These are phyloP conservation scores for Cryptocephalus primarius DNA, from an alignment of 2,888 invertebrate species.

Conservation along the genomic window DNA sequence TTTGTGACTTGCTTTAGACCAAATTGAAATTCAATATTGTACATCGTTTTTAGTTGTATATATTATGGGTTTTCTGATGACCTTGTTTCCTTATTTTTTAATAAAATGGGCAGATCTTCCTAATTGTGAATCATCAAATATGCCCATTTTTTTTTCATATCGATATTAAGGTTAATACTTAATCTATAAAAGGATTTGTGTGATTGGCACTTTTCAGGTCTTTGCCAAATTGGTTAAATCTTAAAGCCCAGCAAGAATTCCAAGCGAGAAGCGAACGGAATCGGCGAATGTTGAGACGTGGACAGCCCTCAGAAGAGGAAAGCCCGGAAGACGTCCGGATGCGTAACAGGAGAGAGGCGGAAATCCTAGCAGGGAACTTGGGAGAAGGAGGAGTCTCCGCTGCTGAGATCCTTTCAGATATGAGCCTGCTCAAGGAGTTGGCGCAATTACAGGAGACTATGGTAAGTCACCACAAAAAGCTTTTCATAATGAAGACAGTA, in stretches of 20 bases:
- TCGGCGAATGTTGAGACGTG: slow-evolving; percentile 30
- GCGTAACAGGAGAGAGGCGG: slow-evolving; percentile 78
- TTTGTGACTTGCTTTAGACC: too few species aligned
- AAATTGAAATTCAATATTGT: too few species aligned
- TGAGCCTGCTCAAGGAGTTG: slow-evolving; percentile 68
- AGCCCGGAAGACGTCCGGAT: slow-evolving; percentile 69
- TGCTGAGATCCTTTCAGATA: slow-evolving; percentile 79
- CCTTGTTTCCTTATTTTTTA: too few species aligned
- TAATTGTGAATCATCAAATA: too few species aligned
- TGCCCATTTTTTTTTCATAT: too few species aligned
- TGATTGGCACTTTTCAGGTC: slow-evolving; percentile 39
- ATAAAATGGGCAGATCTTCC: too few species aligned
- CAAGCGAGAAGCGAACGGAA: slow-evolving; percentile 33
- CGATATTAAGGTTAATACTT: too few species aligned
- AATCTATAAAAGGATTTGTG: too few species aligned
- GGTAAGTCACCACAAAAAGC: slow-evolving; percentile 38
- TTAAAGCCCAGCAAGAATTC: slow-evolving; percentile 43
- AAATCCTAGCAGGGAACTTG: slow-evolving; percentile 78
- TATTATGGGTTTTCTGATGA: too few species aligned
- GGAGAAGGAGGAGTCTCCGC: slow-evolving; percentile 77
- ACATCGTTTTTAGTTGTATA: too few species aligned
- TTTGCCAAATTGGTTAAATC: slow-evolving; percentile 66
- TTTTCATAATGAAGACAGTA: too few species aligned
- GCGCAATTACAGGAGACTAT: slow-evolving; percentile 88
- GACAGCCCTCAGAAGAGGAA: slow-evolving; percentile 55